phyloP scores from a whole-genome alignment of 1,140 invertebrate genomes.

The Diachasmimorpha longicaudata region DNA sequence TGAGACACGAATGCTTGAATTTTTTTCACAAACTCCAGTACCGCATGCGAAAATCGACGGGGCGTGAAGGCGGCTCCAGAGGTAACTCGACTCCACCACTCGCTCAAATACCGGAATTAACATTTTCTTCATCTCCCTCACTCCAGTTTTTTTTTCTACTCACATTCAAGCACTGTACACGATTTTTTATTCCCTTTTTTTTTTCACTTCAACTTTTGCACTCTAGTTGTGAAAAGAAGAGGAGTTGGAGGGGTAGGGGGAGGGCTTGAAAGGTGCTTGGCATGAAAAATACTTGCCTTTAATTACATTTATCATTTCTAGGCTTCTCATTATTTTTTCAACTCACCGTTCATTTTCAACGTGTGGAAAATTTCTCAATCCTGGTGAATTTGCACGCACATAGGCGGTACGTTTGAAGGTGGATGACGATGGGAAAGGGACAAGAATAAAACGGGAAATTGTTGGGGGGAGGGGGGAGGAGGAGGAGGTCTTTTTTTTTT shows the following conservation, averaged over 20 bases:
- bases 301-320: constrained; percentile 13
- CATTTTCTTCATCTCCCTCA: constrained; percentile 13
- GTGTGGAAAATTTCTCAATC: background rate
- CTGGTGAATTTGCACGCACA: background rate
- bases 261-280: background rate
- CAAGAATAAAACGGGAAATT: background rate
- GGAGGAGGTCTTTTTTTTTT: background rate
- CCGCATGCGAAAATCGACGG: background rate
- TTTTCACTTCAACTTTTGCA: background rate
- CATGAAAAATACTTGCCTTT: constrained; percentile 10
- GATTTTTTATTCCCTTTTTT: constrained; percentile 7
- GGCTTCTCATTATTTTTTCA: background rate
- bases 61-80: constrained; percentile 9
- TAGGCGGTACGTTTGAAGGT: too few species aligned
- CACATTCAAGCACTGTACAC: background rate
- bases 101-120: constrained; percentile 15
- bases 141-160: background rate
- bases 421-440: too few species aligned
- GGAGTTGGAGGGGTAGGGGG: background rate
- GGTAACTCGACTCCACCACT: background rate
- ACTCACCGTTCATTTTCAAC: background rate
- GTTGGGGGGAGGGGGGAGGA: background rate
- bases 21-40: constrained; percentile 5
- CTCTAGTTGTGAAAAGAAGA: background rate
- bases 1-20: constrained; percentile 3